Conservation (phyloP, 2,113 vertebrate genomes). For the Gavia stellata region DNA sequence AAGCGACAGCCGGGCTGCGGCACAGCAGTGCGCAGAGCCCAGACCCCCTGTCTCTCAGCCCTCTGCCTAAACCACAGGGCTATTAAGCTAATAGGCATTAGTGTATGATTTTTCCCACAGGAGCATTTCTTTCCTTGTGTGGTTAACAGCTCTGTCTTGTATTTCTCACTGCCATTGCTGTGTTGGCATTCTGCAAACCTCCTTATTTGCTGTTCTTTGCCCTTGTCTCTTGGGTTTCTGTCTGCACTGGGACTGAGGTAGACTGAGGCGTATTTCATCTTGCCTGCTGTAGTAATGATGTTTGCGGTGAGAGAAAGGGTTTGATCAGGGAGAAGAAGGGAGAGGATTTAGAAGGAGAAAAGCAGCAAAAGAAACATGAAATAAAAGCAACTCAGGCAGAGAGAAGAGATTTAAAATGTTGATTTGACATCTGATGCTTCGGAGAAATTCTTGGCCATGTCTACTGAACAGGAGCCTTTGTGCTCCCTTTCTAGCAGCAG, state of each 20-base stretch:
- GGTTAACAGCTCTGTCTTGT: conserved; percentile 58
- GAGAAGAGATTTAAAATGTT: conserved; percentile 21
- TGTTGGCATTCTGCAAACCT: conserved; percentile 40
- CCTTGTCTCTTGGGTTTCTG: conserved; percentile 48
- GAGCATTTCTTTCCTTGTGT: conserved; percentile 59
- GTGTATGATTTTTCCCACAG: conserved; percentile 66
- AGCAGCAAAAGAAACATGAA: background rate
- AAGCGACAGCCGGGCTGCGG: background rate
- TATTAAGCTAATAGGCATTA: conserved; percentile 71
- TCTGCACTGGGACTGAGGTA: conserved; percentile 11
- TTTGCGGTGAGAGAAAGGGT: conserved; percentile 15
- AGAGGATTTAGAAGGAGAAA: background rate
- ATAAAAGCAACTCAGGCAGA: background rate
- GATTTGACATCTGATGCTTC: conserved; percentile 23
- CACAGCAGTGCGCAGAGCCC: background rate
- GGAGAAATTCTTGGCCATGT: background rate
- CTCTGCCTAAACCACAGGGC: conserved; percentile 50
- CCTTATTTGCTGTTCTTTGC: conserved; percentile 27
- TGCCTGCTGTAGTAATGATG: background rate
- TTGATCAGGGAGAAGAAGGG: background rate
- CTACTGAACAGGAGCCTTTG: background rate
- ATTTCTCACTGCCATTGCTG: conserved; percentile 59
- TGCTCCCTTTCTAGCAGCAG: background rate
- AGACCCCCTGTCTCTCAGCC: conserved; percentile 5
- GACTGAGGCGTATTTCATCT: background rate